These are phyloP conservation scores for Dynastes grantii DNA, from an alignment of 2,888 invertebrate genomes.

Conservation along the genomic window DNA sequence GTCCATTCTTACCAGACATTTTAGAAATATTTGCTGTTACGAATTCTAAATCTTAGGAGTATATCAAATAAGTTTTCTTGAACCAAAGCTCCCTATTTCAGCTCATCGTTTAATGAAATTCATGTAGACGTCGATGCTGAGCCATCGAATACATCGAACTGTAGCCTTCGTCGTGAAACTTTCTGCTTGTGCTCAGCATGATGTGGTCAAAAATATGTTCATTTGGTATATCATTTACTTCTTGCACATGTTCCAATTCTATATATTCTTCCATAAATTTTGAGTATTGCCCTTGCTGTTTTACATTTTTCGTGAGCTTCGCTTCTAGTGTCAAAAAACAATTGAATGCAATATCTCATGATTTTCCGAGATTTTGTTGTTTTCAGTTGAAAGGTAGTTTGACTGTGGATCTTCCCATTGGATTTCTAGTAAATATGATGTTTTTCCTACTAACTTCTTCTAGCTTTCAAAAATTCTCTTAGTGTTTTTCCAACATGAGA, in stretches of 20 bases:
- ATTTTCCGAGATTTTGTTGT: too few relatives aligned
- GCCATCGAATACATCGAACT: background rate
- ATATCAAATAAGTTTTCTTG: background rate
- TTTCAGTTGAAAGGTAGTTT: too few relatives aligned
- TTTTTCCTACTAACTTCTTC: too few relatives aligned
- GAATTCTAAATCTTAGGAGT: background rate
- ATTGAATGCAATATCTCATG: too few relatives aligned
- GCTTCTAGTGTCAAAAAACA: background rate
- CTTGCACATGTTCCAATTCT: too few relatives aligned
- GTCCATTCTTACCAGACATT: slow-evolving; percentile 26
- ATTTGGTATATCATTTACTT: too few relatives aligned
- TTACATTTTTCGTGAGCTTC: background rate
- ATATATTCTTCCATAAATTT: background rate
- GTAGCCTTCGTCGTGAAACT: background rate
- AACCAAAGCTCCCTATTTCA: background rate
- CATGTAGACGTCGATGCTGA: background rate
- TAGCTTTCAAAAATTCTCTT: too few relatives aligned
- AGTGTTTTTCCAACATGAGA: background rate
- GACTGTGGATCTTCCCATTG: too few relatives aligned
- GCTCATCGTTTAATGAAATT: too few relatives aligned
- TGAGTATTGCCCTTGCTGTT: background rate
- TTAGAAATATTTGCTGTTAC: slow-evolving; percentile 17
- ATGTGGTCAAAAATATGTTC: too few relatives aligned
- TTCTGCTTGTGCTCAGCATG: too few relatives aligned
- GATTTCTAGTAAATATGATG: too few relatives aligned